phyloP scores from a whole-genome alignment of 2,113 vertebrate genomes.

The Indicator indicator region DNA sequence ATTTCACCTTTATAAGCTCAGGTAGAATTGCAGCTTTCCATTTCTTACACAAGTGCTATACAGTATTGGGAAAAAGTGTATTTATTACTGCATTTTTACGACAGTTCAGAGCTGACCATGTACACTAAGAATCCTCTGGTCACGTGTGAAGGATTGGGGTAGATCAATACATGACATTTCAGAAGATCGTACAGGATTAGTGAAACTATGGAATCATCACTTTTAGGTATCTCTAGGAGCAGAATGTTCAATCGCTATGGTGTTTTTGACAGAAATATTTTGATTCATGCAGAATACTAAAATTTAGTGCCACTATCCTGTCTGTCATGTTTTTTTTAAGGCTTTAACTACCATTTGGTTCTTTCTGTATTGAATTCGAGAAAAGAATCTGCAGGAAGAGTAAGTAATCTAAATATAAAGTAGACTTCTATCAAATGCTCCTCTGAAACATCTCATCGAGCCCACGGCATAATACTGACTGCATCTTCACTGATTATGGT shows the following conservation, averaged over 20 bases:
- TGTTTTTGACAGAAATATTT: not conserved
- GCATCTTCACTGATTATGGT: not conserved
- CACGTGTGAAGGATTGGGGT: accelerated
- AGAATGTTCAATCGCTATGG: not conserved
- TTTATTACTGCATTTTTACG: not conserved
- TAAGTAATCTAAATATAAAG: not conserved
- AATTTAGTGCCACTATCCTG: not conserved
- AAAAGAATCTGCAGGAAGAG: not conserved
- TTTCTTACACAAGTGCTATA: not conserved
- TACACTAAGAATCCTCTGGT: not conserved
- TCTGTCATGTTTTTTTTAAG: not conserved
- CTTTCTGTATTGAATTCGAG: not conserved
- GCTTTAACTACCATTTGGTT: not conserved
- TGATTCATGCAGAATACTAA: not conserved
- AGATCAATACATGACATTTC: not conserved
- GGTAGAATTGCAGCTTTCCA: not conserved
- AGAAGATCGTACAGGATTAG: not conserved
- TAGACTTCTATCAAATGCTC: not conserved
- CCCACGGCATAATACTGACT: not conserved
- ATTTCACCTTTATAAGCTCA: not conserved
- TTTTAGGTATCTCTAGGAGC: not conserved
- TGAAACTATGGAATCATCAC: not conserved
- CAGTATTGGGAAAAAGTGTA: not conserved
- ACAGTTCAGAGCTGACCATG: not conserved
- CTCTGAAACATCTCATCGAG: not conserved